These are phyloP conservation scores for Mus minutoides DNA, from an alignment of 2,797 vertebrate species.

Conservation along the genomic window DNA sequence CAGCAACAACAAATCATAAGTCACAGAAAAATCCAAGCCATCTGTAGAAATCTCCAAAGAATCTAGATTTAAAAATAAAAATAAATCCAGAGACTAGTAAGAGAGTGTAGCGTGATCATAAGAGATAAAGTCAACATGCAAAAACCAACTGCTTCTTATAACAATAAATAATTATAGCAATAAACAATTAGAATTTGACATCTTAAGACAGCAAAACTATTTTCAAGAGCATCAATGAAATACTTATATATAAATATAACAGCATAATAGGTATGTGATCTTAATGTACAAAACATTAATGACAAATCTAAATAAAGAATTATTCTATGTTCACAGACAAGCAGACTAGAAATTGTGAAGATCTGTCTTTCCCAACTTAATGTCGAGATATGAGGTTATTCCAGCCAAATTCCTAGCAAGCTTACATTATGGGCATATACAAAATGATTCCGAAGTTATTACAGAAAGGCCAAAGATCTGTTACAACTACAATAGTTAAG, in stretches of 20 bases:
- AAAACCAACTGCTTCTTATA: constrained; percentile 53
- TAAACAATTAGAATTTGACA: constrained; percentile 33
- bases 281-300: constrained; percentile 45
- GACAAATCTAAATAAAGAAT: constrained; percentile 64
- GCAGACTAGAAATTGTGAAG: constrained; percentile 36
- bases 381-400: constrained; percentile 19
- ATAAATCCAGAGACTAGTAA: constrained; percentile 34
- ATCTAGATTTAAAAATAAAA: background rate
- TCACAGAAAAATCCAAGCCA: background rate
- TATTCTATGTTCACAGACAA: constrained; percentile 28
- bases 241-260: constrained; percentile 49
- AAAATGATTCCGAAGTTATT: constrained; percentile 55
- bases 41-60: background rate
- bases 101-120: constrained; percentile 21
- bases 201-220: constrained; percentile 19
- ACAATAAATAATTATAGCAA: too few relatives aligned
- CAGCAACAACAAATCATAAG: background rate
- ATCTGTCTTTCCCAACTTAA: constrained; percentile 48
- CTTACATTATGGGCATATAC: constrained; percentile 21
- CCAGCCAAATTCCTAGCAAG: constrained; percentile 46
- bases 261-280: constrained; percentile 31
- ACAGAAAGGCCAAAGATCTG: constrained; percentile 55
- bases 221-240: constrained; percentile 43
- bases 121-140: constrained; percentile 2
- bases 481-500: constrained; percentile 27